Evolutionary conservation across 2,797 vertebrate species (phyloP).

Genomic region (Thripadectes ignobilis): DNA sequence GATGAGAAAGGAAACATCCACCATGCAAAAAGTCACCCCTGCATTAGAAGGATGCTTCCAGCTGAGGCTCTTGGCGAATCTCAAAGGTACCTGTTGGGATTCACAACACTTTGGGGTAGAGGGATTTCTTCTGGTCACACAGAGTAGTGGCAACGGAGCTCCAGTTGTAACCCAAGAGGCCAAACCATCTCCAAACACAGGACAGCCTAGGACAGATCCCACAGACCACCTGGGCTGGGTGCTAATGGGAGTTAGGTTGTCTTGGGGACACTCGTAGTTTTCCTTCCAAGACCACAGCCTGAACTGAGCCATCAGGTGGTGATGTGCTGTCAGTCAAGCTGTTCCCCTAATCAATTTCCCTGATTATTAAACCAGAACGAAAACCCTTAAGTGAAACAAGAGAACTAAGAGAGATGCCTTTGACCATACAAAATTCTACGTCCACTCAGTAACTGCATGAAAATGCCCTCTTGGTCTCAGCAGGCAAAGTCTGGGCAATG

Average conservation of each 20-base stretch:
- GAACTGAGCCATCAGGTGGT: background rate
- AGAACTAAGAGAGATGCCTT: background rate
- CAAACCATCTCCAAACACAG: background rate
- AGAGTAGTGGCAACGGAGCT: background rate
- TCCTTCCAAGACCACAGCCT: background rate
- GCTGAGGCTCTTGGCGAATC: background rate
- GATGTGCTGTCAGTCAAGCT: background rate
- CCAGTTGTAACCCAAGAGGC: background rate
- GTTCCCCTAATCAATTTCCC: background rate
- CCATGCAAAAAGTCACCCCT: background rate
- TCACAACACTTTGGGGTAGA: background rate
- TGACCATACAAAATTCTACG: background rate
- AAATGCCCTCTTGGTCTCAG: background rate
- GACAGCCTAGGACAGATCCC: background rate
- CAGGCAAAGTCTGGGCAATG: background rate
- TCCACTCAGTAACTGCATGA: background rate
- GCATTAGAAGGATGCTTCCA: background rate
- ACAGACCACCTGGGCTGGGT: background rate
- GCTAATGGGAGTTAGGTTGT: background rate
- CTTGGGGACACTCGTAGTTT: background rate
- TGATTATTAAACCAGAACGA: background rate
- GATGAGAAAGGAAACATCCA: background rate
- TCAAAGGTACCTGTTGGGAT: background rate
- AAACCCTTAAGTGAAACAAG: background rate
- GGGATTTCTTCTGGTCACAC: background rate